These are phyloP conservation scores for Aurelia aurita DNA, from an alignment of 30 jellyfish, hydroid and myxozoan species.

Conservation along the genomic window DNA sequence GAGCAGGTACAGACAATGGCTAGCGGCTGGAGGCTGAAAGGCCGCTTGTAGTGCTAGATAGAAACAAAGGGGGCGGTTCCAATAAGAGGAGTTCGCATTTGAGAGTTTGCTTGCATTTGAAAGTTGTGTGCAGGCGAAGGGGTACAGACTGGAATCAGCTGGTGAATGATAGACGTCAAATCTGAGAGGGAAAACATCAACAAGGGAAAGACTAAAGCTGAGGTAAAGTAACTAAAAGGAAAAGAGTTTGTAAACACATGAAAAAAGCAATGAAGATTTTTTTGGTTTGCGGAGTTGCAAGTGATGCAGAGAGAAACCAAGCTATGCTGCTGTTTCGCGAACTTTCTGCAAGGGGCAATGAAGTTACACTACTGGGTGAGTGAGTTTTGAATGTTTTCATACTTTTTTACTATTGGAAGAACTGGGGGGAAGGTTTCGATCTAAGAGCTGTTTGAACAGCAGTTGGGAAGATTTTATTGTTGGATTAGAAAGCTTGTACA, in stretches of 20 bases:
- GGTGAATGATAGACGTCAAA: not conserved
- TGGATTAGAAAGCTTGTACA: not conserved
- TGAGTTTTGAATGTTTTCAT: not conserved
- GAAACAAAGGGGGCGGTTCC: conserved; percentile 70
- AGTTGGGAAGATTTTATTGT: not conserved
- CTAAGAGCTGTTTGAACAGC: too few relatives aligned
- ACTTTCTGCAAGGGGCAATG: conserved; percentile 85
- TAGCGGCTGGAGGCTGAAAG: conserved; percentile 1
- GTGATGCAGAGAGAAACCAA: conserved; percentile 78
- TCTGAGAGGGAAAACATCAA: not conserved
- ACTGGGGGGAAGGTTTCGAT: not conserved
- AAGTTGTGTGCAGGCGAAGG: not conserved
- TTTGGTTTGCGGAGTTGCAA: conserved; percentile 74
- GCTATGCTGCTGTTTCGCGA: conserved; percentile 80
- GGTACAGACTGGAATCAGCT: not conserved
- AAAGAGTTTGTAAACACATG: not conserved
- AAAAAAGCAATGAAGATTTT: conserved; percentile 33
- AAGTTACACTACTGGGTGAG: conserved; percentile 86
- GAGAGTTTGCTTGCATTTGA: not conserved
- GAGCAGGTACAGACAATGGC: conserved; percentile 7
- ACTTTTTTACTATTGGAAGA: not conserved
- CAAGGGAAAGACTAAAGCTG: not conserved
- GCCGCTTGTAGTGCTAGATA: not conserved
- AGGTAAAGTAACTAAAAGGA: conserved; percentile 11
- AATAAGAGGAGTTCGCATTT: not conserved